phyloP scores from a whole-genome alignment of 2,797 vertebrate genomes.

The Peromyscus eremicus region DNA sequence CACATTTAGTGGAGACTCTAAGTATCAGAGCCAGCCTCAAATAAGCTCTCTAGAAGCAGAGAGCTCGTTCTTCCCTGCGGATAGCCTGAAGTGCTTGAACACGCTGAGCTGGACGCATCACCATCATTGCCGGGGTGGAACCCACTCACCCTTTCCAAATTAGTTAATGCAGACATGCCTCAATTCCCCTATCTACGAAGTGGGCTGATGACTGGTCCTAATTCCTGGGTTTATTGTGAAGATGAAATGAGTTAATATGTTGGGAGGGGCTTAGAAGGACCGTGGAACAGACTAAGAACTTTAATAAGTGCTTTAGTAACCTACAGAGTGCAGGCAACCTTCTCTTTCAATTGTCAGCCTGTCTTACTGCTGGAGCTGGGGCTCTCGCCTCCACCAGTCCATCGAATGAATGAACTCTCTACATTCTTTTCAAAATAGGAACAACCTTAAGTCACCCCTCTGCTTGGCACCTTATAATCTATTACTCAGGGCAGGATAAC shows the following conservation, averaged over 20 bases:
- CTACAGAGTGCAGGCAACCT: neutral
- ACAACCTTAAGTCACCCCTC: neutral
- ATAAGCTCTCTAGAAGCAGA: neutral
- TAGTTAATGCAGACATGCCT: neutral
- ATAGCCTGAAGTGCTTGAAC: neutral
- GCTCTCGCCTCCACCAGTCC: neutral
- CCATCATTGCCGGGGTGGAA: neutral
- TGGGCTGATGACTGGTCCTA: neutral
- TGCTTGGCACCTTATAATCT: neutral
- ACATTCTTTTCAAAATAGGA: neutral
- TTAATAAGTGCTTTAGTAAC: neutral
- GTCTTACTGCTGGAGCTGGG: neutral
- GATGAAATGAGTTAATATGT: neutral
- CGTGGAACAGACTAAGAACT: neutral
- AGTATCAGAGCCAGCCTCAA: neutral
- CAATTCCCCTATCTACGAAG: neutral
- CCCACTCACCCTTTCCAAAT: neutral
- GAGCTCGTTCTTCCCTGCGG: neutral
- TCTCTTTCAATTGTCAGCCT: neutral
- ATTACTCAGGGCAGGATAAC: neutral
- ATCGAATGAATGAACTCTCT: neutral
- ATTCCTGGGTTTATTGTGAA: neutral
- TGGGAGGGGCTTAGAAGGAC: neutral
- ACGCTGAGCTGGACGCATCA: fast-evolving
- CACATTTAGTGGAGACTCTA: neutral